Percentiles rank a stretch among this genome's conserved stretches.
These are phyloP conservation scores for Himalopsyche kuldschensis DNA, from an alignment of 2,888 invertebrate species.

Conservation along the genomic window DNA sequence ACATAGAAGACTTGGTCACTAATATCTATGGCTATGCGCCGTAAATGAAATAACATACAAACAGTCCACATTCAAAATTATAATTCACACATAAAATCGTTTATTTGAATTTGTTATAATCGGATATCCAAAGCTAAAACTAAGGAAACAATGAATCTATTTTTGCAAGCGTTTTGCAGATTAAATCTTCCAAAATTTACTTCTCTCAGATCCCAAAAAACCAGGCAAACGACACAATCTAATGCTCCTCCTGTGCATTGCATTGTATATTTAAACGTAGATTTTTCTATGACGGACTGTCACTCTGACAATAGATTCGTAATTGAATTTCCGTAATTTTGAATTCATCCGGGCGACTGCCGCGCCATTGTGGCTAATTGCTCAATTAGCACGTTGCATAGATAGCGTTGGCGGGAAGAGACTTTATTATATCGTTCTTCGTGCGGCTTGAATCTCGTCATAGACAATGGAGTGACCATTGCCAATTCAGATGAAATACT, in stretches of 20 bases:
- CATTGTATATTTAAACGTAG: background rate
- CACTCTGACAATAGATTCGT: constrained; percentile 30
- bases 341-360: constrained; percentile 29
- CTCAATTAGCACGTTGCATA: constrained; percentile 28
- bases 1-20: no score
- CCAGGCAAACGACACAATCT: background rate
- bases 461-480: background rate
- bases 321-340: constrained; percentile 39
- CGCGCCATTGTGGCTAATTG: constrained; percentile 25
- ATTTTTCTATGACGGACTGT: constrained; percentile 1
- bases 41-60: no score
- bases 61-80: no score
- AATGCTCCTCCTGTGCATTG: background rate
- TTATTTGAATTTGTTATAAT: no score
- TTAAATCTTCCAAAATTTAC: no score
- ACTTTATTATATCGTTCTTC: background rate
- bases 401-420: background rate
- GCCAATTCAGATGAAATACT: background rate
- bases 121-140: no score
- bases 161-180: no score
- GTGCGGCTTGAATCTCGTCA: background rate
- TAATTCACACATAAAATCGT: no score
- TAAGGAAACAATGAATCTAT: no score
- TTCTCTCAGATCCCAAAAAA: background rate
- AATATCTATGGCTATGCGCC: no score